A percentile compares a stretch with the other conserved stretches of the same genome.
Evolutionary conservation across 2,797 vertebrate genomes (phyloP).

Genomic region (Enteromius argenteus): DNA sequence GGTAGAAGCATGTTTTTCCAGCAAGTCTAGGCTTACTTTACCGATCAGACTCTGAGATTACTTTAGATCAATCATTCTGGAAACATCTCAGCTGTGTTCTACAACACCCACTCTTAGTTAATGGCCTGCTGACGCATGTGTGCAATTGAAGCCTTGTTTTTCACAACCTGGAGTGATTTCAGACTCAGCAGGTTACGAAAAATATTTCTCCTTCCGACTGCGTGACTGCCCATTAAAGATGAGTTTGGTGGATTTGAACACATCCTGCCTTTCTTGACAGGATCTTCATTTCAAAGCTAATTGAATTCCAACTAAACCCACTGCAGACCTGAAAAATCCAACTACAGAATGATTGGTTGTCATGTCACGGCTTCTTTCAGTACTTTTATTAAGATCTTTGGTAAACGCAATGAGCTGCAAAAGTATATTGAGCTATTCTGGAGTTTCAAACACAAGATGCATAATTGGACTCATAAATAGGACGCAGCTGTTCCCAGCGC

Average conservation of each 20-base stretch:
- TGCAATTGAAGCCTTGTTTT: background rate
- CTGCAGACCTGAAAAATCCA: background rate
- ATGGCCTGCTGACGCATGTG: background rate
- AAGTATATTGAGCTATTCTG: conserved; percentile 17
- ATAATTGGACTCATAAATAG: conserved; percentile 45
- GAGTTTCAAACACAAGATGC: conserved; percentile 5
- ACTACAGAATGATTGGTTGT: background rate
- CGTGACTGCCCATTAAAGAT: conserved; percentile 26
- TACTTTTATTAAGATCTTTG: background rate
- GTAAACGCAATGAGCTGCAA: background rate
- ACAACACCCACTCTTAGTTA: background rate
- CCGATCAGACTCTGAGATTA: background rate
- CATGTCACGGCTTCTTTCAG: background rate
- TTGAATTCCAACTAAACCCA: background rate
- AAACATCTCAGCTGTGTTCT: conserved; percentile 3
- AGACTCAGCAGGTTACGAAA: conserved; percentile 25
- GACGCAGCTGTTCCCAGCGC: conserved; percentile 22
- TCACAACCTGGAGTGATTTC: conserved; percentile 27
- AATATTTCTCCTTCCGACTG: conserved; percentile 30
- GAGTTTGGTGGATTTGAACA: conserved; percentile 2
- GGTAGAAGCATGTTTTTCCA: background rate
- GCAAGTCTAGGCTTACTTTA: background rate
- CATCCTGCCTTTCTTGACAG: background rate
- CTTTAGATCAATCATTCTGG: background rate
- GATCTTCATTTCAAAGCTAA: background rate